phyloP scores from a whole-genome alignment of 2,797 vertebrate genomes.

The Rhinella marina region DNA sequence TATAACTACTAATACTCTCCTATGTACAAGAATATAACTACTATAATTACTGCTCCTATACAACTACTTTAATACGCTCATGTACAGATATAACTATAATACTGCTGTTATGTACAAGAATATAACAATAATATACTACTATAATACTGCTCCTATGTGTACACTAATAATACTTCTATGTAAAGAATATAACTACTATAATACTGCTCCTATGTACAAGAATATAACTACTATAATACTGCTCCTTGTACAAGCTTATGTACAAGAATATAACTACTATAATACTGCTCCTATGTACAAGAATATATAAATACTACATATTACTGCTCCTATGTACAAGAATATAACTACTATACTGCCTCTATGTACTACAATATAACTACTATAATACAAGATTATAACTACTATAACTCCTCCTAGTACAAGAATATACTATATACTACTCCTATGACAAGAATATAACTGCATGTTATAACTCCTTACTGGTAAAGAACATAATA shows the following conservation, averaged over 20 bases:
- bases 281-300: not conserved
- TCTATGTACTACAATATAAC: not conserved
- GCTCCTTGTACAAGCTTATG: not conserved
- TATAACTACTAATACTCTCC: no score
- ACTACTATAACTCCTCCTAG: no score
- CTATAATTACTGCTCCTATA: not conserved
- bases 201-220: conserved; percentile 2
- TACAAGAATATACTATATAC: no score
- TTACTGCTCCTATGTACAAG: not conserved
- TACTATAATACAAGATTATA: not conserved
- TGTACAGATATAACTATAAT: not conserved
- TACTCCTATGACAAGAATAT: no score
- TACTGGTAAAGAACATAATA: no score
- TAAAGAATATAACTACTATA: conserved; percentile 10
- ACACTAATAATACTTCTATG: no score
- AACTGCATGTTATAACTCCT: no score
- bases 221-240: conserved; percentile 16
- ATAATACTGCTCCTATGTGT: no score
- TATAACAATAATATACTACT: conserved; percentile 25
- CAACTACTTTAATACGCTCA: no score
- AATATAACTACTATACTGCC: not conserved
- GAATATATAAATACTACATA: not conserved
- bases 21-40: conserved; percentile 7
- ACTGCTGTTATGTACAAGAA: not conserved
- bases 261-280: conserved; percentile 14